Percentiles rank a stretch among this genome's conserved stretches.
phyloP scores from a whole-genome alignment of 1,140 invertebrate genomes.

The Penaeus indicus region DNA sequence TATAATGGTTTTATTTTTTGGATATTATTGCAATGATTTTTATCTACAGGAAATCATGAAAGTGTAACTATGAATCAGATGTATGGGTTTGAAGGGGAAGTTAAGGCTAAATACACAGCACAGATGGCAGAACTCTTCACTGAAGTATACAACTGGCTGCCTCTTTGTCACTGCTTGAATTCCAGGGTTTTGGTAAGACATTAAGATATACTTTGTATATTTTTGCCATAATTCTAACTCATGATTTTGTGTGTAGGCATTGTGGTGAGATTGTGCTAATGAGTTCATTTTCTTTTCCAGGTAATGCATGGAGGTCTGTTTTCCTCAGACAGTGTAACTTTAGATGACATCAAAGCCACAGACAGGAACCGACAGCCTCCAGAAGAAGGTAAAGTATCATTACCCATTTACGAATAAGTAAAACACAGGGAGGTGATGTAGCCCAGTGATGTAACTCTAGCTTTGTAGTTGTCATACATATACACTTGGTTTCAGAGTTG shows the following conservation, averaged over 20 bases:
- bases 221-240: not conserved
- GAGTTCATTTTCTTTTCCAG: conserved; percentile 69
- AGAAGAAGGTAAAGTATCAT: conserved; percentile 80
- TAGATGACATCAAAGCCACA: conserved; percentile 90
- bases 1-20: too few relatives aligned
- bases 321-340: conserved; percentile 86
- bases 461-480: too few relatives aligned
- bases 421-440: too few relatives aligned
- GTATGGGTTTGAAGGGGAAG: conserved; percentile 99
- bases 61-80: conserved; percentile 99
- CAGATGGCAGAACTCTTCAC: conserved; percentile 98
- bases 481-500: too few relatives aligned
- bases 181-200: conserved; percentile 79
- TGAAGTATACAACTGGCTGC: conserved; percentile 98
- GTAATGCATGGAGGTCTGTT: conserved; percentile 97
- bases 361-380: conserved; percentile 97
- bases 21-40: conserved; percentile 17
- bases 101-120: conserved; percentile 92
- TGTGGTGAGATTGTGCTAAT: not conserved
- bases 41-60: conserved; percentile 92
- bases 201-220: not conserved
- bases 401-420: too few relatives aligned
- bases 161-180: conserved; percentile 96
- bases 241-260: not conserved
- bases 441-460: too few relatives aligned